phyloP scores from a whole-genome alignment of 2,797 vertebrate genomes.

The Hoplostethus mediterraneus region DNA sequence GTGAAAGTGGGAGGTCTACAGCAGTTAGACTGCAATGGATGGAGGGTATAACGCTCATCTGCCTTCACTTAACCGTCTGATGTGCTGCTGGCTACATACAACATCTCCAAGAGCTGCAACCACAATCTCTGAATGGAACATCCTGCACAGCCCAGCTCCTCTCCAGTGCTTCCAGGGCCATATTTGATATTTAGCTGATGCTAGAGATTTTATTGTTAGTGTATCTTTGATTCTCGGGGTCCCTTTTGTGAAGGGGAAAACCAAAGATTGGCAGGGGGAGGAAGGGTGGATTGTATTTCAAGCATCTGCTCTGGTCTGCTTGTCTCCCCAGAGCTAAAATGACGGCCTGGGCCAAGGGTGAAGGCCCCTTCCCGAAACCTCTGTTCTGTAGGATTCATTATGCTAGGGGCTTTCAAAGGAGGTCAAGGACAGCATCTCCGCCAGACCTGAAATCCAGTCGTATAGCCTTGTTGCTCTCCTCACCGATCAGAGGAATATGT shows the following conservation, averaged over 20 bases:
- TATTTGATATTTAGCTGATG: slow-evolving; percentile 75
- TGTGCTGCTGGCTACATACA: slow-evolving; percentile 64
- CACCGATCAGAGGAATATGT: not conserved
- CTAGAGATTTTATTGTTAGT: slow-evolving; percentile 56
- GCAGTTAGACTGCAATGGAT: slow-evolving; percentile 8
- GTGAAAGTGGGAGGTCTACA: slow-evolving; percentile 77
- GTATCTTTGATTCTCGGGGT: slow-evolving; percentile 35
- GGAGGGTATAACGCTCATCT: slow-evolving; percentile 70
- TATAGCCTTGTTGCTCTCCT: slow-evolving; percentile 5
- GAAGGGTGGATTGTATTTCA: slow-evolving; percentile 63
- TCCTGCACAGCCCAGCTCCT: slow-evolving; percentile 57
- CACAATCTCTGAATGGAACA: slow-evolving; percentile 71
- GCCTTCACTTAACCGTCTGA: slow-evolving; percentile 76
- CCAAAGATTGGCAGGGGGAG: slow-evolving; percentile 35
- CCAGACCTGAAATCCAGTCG: slow-evolving; percentile 11
- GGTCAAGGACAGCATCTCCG: not conserved
- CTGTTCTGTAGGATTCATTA: slow-evolving; percentile 39
- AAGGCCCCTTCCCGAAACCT: slow-evolving; percentile 36
- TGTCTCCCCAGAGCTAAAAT: slow-evolving; percentile 56
- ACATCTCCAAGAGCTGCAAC: slow-evolving; percentile 70
- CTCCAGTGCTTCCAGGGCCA: slow-evolving; percentile 50
- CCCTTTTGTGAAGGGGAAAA: slow-evolving; percentile 34
- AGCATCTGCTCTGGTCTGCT: slow-evolving; percentile 62
- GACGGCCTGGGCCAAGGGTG: slow-evolving; percentile 51
- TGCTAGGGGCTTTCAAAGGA: slow-evolving; percentile 12